A percentile compares a stretch with the other conserved stretches of the same genome.
phyloP scores from a whole-genome alignment of 2,888 invertebrate species.

The Athrips mouffetella region DNA sequence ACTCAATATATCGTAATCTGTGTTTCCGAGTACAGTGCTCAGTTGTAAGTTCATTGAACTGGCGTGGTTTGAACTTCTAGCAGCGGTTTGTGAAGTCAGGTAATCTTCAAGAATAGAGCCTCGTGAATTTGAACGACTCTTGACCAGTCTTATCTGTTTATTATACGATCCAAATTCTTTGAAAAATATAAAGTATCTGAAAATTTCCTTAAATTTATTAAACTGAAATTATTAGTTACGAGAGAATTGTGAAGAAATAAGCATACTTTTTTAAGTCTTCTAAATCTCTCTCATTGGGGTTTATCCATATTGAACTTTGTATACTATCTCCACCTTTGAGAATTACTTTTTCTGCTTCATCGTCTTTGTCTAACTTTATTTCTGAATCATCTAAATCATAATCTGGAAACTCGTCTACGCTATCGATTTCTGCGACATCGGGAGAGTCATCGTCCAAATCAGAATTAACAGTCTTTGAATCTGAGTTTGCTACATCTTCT shows the following conservation, averaged over 20 bases:
- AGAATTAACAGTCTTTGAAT: constrained; percentile 63
- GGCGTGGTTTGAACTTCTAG: constrained; percentile 29
- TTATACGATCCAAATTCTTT: constrained; percentile 75
- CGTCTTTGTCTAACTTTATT: constrained; percentile 42
- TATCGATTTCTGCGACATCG: constrained; percentile 51
- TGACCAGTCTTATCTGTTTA: constrained; percentile 65
- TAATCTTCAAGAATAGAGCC: constrained; percentile 69
- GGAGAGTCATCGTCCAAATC: constrained; percentile 61
- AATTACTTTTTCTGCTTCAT: constrained; percentile 44
- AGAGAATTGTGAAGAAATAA: not conserved
- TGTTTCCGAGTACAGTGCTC: constrained; percentile 42
- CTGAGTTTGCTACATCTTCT: constrained; percentile 66
- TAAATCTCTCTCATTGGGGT: constrained; percentile 71
- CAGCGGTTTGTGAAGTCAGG: constrained; percentile 40
- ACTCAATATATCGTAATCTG: constrained; percentile 44
- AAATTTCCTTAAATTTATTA: constrained; percentile 31
- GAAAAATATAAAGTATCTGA: constrained; percentile 76
- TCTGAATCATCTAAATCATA: constrained; percentile 59
- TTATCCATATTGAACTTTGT: constrained; percentile 64
- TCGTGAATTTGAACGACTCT: constrained; percentile 67
- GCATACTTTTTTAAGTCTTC: constrained; percentile 75
- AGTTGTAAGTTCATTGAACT: constrained; percentile 53
- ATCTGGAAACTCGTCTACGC: constrained; percentile 59
- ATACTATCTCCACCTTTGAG: constrained; percentile 56
- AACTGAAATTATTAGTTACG: not conserved